phyloP scores from a whole-genome alignment of 2,888 invertebrate genomes.

The Ypsolopha scabrella region DNA sequence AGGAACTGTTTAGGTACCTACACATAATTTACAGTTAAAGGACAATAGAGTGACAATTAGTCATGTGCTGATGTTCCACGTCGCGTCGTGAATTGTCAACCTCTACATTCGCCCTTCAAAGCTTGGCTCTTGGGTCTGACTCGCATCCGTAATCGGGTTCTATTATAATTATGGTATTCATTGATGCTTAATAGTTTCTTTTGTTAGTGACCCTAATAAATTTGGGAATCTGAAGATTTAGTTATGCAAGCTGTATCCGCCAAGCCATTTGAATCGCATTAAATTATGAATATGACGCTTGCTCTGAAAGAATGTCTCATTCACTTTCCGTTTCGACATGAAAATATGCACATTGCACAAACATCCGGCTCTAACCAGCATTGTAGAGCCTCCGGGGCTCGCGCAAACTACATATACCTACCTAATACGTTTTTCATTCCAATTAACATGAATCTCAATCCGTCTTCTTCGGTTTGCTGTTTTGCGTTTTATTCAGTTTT shows the following conservation, averaged over 20 bases:
- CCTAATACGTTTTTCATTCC: too few relatives aligned
- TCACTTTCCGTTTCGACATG: constrained; percentile 2
- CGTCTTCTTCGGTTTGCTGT: not conserved
- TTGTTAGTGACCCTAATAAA: not conserved
- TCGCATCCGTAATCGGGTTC: not conserved
- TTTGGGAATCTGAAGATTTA: not conserved
- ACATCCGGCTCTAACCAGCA: constrained; percentile 39
- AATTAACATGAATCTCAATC: too few relatives aligned
- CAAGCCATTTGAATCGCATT: not conserved
- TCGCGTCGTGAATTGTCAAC: not conserved
- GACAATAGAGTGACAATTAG: constrained; percentile 22
- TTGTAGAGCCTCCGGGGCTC: not conserved
- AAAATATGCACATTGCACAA: constrained; percentile 47
- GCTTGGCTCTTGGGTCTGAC: not conserved
- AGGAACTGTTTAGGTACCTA: constrained; percentile 2
- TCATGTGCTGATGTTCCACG: constrained; percentile 12
- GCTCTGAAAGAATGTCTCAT: not conserved
- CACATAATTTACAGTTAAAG: constrained; percentile 5
- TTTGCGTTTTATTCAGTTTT: too few relatives aligned
- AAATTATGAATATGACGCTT: not conserved
- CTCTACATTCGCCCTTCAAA: not conserved
- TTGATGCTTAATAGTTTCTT: too few relatives aligned
- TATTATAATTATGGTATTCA: not conserved
- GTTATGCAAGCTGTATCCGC: not conserved
- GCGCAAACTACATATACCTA: too few relatives aligned